Conservation (phyloP, 2,888 invertebrate species). For the Nomada ruficornis region DNA sequence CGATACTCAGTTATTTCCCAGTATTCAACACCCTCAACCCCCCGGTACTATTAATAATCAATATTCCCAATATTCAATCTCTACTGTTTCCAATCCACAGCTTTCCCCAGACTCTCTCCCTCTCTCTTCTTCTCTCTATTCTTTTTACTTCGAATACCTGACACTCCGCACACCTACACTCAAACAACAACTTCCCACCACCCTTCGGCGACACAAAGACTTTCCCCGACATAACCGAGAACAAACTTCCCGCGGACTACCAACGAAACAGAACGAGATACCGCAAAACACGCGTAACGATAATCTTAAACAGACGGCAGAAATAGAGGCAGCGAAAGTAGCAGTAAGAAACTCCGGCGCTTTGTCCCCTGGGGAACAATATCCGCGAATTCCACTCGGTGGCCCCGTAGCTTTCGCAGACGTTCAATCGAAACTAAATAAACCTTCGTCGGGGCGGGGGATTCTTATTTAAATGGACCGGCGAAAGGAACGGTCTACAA, state of each 20-base stretch:
- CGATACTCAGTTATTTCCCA: neutral
- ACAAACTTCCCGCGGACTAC: neutral
- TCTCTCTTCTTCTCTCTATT: no score
- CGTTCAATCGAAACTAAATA: constrained; percentile 48
- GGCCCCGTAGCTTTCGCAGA: constrained; percentile 2
- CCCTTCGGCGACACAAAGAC: neutral
- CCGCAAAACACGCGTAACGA: constrained; percentile 1
- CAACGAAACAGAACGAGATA: neutral
- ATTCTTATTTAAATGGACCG: neutral
- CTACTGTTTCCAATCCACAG: no score
- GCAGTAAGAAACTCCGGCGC: constrained; percentile 14
- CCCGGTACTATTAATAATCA: neutral
- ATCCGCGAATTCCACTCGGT: constrained; percentile 6
- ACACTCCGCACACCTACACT: neutral
- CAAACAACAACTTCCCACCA: neutral
- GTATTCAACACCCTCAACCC: no score
- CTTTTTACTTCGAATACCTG: no score
- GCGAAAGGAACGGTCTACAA: neutral
- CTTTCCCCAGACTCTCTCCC: no score
- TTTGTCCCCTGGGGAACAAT: constrained; percentile 36
- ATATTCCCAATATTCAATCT: neutral
- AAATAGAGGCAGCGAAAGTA: neutral
- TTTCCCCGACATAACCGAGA: neutral
- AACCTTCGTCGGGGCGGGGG: neutral
- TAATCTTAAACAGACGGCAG: constrained; percentile 15